phyloP scores from a whole-genome alignment of 2,797 vertebrate genomes.

The Lates japonicus region DNA sequence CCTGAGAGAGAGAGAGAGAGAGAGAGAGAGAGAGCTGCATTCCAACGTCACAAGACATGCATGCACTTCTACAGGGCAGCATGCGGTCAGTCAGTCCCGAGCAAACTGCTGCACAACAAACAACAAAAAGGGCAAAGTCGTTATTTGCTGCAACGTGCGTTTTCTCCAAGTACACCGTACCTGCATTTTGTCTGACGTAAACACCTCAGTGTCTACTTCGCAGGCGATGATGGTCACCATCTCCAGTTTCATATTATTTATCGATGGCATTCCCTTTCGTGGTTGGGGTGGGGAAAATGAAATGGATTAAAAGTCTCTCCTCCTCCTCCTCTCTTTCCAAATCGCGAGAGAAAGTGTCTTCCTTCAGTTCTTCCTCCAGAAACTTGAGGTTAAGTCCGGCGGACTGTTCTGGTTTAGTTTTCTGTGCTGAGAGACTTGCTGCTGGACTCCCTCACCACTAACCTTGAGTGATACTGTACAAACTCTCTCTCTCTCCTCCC shows the following conservation, averaged over 20 bases:
- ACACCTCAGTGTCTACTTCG: conserved; percentile 88
- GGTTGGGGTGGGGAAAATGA: conserved; percentile 36
- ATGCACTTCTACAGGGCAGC: conserved; percentile 50
- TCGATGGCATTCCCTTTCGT: conserved; percentile 88
- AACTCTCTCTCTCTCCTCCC: conserved; percentile 22
- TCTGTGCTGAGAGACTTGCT: conserved; percentile 48
- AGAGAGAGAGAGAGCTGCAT: conserved; percentile 63
- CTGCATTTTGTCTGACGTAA: conserved; percentile 90
- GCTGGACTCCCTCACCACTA: conserved; percentile 63
- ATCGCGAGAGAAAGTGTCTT: conserved; percentile 1
- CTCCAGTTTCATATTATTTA: conserved; percentile 92
- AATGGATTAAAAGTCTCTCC: conserved; percentile 51
- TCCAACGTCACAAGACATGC: conserved; percentile 74
- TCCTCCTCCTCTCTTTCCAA: conserved; percentile 19
- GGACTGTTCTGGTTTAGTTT: conserved; percentile 9
- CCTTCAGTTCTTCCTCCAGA: conserved; percentile 8
- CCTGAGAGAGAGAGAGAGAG: conserved; percentile 22
- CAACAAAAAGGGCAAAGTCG: conserved; percentile 26
- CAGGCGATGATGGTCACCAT: conserved; percentile 91
- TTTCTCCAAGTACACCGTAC: conserved; percentile 65
- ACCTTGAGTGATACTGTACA: conserved; percentile 76
- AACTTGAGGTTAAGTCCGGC: conserved; percentile 55
- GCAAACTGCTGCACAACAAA: conserved; percentile 46
- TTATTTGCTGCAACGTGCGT: conserved; percentile 29
- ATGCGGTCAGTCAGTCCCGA: conserved; percentile 46